Percentiles rank a stretch among this genome's conserved stretches.
phyloP scores from a whole-genome alignment of 2,888 invertebrate genomes.

The Lysandra bellargus region DNA sequence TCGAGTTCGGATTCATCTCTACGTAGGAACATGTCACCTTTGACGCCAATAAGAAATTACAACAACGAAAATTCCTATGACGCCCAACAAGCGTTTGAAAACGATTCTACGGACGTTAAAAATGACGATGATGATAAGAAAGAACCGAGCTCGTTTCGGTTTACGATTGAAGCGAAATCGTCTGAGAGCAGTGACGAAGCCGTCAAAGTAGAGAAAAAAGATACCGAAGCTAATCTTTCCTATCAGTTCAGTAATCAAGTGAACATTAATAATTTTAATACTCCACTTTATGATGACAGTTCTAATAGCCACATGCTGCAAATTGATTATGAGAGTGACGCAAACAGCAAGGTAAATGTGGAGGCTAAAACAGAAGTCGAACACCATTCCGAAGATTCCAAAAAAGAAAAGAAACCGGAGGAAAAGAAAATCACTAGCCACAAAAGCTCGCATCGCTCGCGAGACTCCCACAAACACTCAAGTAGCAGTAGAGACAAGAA shows the following conservation, averaged over 20 bases:
- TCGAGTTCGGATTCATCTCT: slow-evolving; percentile 71
- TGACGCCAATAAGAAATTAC: slow-evolving; percentile 72
- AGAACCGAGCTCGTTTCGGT: slow-evolving; percentile 66
- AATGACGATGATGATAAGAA: slow-evolving; percentile 57
- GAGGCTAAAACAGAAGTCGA: slow-evolving; percentile 64
- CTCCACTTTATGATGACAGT: slow-evolving; percentile 70
- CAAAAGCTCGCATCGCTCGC: slow-evolving; percentile 66
- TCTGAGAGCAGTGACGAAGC: slow-evolving; percentile 55
- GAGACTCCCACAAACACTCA: slow-evolving; percentile 67
- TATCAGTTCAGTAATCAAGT: slow-evolving; percentile 68
- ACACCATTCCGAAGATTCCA: slow-evolving; percentile 58
- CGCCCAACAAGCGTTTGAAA: slow-evolving; percentile 73
- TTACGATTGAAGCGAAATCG: slow-evolving; percentile 66
- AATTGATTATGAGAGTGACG: slow-evolving; percentile 75
- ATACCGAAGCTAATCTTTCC: slow-evolving; percentile 54
- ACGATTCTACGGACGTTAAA: slow-evolving; percentile 56
- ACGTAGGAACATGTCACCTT: slow-evolving; percentile 71
- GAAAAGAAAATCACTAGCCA: slow-evolving; percentile 59
- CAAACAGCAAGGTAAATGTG: slow-evolving; percentile 67
- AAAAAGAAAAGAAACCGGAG: slow-evolving; percentile 60
- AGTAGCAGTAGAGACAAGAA: slow-evolving; percentile 68
- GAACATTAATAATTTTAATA: slow-evolving; percentile 65
- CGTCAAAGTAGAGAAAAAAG: slow-evolving; percentile 56
- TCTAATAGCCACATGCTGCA: slow-evolving; percentile 71
- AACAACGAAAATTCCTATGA: slow-evolving; percentile 75